Base-by-base conservation (phyloP, 2,113 vertebrate genomes). In the Bucco capensis region DNA sequence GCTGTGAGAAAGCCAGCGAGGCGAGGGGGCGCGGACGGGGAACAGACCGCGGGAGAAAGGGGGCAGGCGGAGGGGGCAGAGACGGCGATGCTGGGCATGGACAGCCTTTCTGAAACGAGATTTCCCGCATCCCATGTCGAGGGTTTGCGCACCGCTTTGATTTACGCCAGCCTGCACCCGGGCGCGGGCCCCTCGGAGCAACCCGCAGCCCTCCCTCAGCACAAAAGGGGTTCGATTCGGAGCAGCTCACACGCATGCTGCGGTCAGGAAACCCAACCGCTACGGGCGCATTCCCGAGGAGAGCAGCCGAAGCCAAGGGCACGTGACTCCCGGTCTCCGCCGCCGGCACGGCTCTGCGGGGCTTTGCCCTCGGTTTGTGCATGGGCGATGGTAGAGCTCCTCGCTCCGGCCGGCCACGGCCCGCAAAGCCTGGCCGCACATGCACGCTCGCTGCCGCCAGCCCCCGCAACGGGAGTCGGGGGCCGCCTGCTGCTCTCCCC, bases 1-100 rank as follows among this genome's bases (percentile, higher is more conserved):
- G 82, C 93, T 89, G 94, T 85, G 94, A 91, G 94, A 95, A 95
- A 93, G 70, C 49, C 30, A 80, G 81, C 8, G 31, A 64, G 35
- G 35, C 37, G 6, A 40, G 56, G 21, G 86, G 53, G 60, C 5
- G 79, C 4, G 4, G 74, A 25, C 37, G 21, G 25, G 44, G 57
- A 15, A 8, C 54, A 33, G 69, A 28, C 25, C 3, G 61, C 3
- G 23, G 22, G 38, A 44, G 85, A n/a, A n/a, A 42, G 40, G 61
- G 14, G 53, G 60, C 5, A 15, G 40, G 79, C 4, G 4, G 74
- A 25, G 44, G 21, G 25, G 44, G 57, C 18, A 8, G 60, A 33
- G 69, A 28, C 25, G 3, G 61, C 3, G 23, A 28, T 31, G 65
- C 58, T 33, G 5, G 49, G 38, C 38, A 14, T 1, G 9, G 58